Base-by-base conservation (phyloP, 2,888 invertebrate species). In the Hypolimnas misippus region DNA sequence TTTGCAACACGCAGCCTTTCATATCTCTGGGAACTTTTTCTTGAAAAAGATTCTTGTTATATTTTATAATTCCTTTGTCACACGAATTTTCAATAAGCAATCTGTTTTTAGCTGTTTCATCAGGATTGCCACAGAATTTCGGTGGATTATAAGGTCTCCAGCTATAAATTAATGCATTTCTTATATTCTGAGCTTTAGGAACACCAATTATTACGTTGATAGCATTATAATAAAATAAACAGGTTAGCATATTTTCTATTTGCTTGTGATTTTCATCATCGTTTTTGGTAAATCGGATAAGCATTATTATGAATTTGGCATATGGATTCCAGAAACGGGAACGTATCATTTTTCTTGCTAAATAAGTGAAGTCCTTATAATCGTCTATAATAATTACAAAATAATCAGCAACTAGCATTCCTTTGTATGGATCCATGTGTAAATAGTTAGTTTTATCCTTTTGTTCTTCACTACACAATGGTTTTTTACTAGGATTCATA, bases 141-240 rank as follows among this genome's bases (percentile, higher is more conserved):
- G 89, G 90, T 0, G 91, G 90, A 52, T 90, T 83, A 53, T 81
- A 87, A 0, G 90, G 88, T 58, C 66, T 81, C 89, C 89, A 90
- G 21, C 82, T 73, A 57, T 86, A 89, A 31, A 87, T 72, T 14
- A 78, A 66, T 3, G 83, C 78, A 21, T 79, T 80, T 4, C 87
- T 75, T n/a, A 79, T 72, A 60, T 80, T 76, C 1, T 70, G 73
- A 1, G 67, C 70, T 67, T 83, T 72, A 10, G 86, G 87, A 6
- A 88, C 73, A 10, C 81, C 66, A 1, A 91, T 76, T 8, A 83
- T 71, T 16, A 82, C 73, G 62, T 89, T 82, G 0, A 86, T 71
- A 17, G 78, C 86, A 68, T 90, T 87, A 60, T 79, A 77, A 65
- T 77, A 80, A 61, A 82, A 90, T 12, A 90, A 68, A 62, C 84